Conservation (phyloP, 2,113 vertebrate species). For the Danionella cerebrum region DNA sequence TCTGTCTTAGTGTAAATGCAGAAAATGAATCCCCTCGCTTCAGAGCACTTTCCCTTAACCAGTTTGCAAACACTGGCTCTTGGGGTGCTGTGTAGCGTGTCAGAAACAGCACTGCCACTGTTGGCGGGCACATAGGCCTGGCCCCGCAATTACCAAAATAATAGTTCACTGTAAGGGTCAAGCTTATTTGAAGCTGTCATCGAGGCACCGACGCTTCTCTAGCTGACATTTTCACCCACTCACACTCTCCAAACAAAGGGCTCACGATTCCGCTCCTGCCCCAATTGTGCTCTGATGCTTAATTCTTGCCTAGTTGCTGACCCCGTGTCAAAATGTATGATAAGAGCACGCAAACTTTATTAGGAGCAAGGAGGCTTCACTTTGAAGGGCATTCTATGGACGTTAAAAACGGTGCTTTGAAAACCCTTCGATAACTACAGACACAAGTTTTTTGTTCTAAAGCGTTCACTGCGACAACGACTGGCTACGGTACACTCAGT, state of each 20-base stretch:
- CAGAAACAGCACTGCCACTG: not conserved
- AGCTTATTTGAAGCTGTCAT: constrained; percentile 24
- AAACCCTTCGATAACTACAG: constrained; percentile 15
- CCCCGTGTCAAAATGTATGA: constrained; percentile 33
- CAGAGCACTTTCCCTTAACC: constrained; percentile 26
- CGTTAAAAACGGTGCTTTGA: constrained; percentile 8
- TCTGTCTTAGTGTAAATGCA: constrained; percentile 17
- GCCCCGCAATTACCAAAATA: not conserved
- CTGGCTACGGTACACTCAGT: too few relatives aligned
- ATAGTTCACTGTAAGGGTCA: constrained; percentile 20
- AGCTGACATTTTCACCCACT: constrained; percentile 36
- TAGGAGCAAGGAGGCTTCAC: constrained; percentile 24
- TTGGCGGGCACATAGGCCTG: not conserved
- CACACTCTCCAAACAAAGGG: constrained; percentile 23
- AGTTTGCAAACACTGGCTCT: constrained; percentile 6
- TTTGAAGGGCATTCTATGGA: constrained; percentile 22
- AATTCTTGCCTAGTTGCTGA: constrained; percentile 39
- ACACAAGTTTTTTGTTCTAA: too few relatives aligned
- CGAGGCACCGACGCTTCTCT: not conserved
- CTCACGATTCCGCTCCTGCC: not conserved
- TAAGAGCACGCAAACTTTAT: constrained; percentile 35
- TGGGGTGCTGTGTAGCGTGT: not conserved
- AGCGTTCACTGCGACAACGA: too few relatives aligned
- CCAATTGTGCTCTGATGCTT: constrained; percentile 43
- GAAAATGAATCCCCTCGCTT: constrained; percentile 42